Evolutionary conservation across 1,140 invertebrate species (phyloP), one percentile per base, ranked within the genome.

Genomic region (Stegodyphus dumicola): DNA sequence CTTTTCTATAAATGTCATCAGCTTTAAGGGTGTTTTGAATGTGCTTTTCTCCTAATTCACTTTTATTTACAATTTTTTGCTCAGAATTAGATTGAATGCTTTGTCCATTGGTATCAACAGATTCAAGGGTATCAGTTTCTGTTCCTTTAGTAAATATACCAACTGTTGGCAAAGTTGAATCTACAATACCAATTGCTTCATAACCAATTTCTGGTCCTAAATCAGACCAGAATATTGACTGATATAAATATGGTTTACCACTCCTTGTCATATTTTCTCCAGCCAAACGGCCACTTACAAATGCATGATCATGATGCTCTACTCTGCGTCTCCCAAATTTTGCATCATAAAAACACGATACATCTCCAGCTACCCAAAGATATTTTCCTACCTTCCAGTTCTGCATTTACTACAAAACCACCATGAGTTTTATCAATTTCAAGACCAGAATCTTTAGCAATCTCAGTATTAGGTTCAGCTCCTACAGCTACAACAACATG

Each of bases 261-360:
- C 94, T 94, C 80, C 95, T 96, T 49, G 95, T 95, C 97, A 99
- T 99, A 92, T 99, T 99, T 91, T 98, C 95, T 53, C 97, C 98
- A 80, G 97, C 97, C 88, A 98, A 91, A 88, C 95, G 92, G 7
- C 97, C 97, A 53, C 96, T 97, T 60, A 96, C 94, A 71, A 98
- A 95, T 17, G 98, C 97, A 92, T 99, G 96, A 92, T 98, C 97
- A 90, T 98, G 96, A 92, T 98, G 97, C 91, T 97, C 96, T 3
- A 97, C 94, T 88, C 97, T 92, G 88, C 97, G 93, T 70, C 97
- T 93, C 33, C 97, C 96, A 66, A 97, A 91, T 90, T 93, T 92
- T 6, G 94, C 92, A 92, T 98, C 97, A 90, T 96, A 96, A 90
- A 97, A 99, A 89, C 96, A 97, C 15, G 96, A 94, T 33, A 94